phyloP scores from a whole-genome alignment of 2,113 vertebrate species.

The Urocolius indicus region DNA sequence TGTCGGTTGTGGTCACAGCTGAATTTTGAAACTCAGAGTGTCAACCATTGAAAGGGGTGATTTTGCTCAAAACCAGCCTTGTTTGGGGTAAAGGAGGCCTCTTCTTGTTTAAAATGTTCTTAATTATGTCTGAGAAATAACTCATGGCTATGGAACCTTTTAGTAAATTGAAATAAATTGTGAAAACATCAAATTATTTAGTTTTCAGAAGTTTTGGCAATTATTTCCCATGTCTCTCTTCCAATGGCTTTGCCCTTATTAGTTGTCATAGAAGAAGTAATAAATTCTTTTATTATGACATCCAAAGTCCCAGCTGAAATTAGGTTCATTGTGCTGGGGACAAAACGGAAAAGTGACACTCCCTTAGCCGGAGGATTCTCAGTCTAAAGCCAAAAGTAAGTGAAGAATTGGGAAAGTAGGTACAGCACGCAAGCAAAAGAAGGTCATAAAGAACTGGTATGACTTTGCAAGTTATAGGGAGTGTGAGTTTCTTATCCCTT shows the following conservation, averaged over 20 bases:
- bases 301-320: conserved; percentile 55
- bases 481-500: not conserved
- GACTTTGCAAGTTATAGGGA: conserved; percentile 16
- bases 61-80: conserved; percentile 50
- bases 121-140: conserved; percentile 64
- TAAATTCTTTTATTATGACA: conserved; percentile 67
- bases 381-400: conserved; percentile 24
- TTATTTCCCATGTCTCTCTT: conserved; percentile 52
- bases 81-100: conserved; percentile 55
- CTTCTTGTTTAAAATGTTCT: conserved; percentile 60
- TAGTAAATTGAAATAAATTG: conserved; percentile 69
- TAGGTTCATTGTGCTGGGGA: conserved; percentile 66
- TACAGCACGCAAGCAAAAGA: not conserved
- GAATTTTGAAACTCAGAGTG: conserved; percentile 42
- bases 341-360: conserved; percentile 66
- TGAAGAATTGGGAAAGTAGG: conserved; percentile 45
- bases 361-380: conserved; percentile 49
- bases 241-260: conserved; percentile 62
- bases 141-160: conserved; percentile 64
- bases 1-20: conserved; percentile 33
- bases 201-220: conserved; percentile 69
- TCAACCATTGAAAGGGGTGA: conserved; percentile 34
- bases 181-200: conserved; percentile 66
- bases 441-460: not conserved
- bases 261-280: conserved; percentile 64